These are phyloP conservation scores for Albula glossodonta DNA, from an alignment of 2,113 vertebrate genomes.

Conservation along the genomic window DNA sequence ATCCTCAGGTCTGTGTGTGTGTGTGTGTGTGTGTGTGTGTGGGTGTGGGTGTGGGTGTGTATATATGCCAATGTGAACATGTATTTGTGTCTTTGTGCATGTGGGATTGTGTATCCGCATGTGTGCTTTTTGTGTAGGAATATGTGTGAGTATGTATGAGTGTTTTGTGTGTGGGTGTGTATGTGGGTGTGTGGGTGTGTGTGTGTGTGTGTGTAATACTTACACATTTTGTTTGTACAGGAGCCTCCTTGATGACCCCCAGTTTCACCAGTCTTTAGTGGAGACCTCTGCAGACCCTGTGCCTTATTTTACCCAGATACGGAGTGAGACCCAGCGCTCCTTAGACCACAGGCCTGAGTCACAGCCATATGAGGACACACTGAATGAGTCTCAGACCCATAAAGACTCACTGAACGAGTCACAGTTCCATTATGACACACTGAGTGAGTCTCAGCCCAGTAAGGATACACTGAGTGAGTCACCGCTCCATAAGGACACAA, in stretches of 20 bases:
- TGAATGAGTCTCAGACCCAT: too few relatives aligned
- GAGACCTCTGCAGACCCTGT: conserved; percentile 60
- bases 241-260: conserved; percentile 72
- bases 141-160: not conserved
- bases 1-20: conserved; percentile 72
- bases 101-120: not conserved
- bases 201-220: not conserved
- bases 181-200: not conserved
- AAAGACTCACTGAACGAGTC: not conserved
- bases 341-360: conserved; percentile 14
- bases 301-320: conserved; percentile 74
- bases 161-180: not conserved
- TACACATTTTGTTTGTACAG: conserved; percentile 56
- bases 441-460: not conserved
- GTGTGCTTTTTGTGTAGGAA: conserved; percentile 59
- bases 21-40: not conserved
- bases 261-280: conserved; percentile 67
- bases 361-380: not conserved
- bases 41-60: not conserved
- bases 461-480: too few relatives aligned
- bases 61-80: conserved; percentile 49
- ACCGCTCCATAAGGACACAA: not conserved
- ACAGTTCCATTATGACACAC: not conserved
- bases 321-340: conserved; percentile 46
- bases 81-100: conserved; percentile 28